These are phyloP conservation scores for Leuciscus waleckii DNA, from an alignment of 2,797 vertebrate genomes.

Conservation along the genomic window DNA sequence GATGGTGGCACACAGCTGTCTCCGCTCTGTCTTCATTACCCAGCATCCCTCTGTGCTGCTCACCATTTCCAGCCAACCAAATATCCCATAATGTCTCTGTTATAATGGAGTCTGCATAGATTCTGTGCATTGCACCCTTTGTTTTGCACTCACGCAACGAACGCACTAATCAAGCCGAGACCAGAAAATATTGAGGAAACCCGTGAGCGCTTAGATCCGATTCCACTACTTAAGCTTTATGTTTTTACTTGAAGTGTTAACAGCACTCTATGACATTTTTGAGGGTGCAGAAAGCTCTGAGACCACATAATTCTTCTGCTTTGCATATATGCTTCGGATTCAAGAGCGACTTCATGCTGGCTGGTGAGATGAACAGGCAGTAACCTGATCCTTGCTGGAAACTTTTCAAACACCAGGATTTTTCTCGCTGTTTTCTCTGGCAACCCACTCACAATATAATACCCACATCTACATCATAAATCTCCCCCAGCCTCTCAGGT, in stretches of 20 bases:
- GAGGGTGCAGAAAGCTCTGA: constrained; percentile 61
- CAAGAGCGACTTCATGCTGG: constrained; percentile 47
- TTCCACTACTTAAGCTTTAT: neutral
- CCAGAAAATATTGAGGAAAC: constrained; percentile 26
- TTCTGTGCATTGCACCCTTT: constrained; percentile 42
- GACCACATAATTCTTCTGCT: constrained; percentile 62
- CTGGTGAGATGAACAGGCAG: constrained; percentile 57
- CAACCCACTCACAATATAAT: constrained; percentile 63
- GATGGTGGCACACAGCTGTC: constrained; percentile 71
- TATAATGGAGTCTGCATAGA: constrained; percentile 51
- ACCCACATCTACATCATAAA: constrained; percentile 64
- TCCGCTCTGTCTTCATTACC: constrained; percentile 76
- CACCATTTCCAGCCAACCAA: constrained; percentile 38
- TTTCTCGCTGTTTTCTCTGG: constrained; percentile 61
- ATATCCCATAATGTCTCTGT: constrained; percentile 55
- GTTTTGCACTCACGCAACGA: constrained; percentile 23
- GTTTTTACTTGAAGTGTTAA: constrained; percentile 53
- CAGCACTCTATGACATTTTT: constrained; percentile 36
- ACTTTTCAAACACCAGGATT: constrained; percentile 63
- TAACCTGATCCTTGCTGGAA: constrained; percentile 62
- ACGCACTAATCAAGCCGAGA: constrained; percentile 15
- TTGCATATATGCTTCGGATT: constrained; percentile 56
- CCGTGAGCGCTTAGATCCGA: constrained; percentile 3
- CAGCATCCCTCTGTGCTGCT: constrained; percentile 50
- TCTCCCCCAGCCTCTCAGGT: constrained; percentile 59